These are phyloP conservation scores for Scortum barcoo DNA, from an alignment of 2,113 vertebrate species.

Conservation along the genomic window DNA sequence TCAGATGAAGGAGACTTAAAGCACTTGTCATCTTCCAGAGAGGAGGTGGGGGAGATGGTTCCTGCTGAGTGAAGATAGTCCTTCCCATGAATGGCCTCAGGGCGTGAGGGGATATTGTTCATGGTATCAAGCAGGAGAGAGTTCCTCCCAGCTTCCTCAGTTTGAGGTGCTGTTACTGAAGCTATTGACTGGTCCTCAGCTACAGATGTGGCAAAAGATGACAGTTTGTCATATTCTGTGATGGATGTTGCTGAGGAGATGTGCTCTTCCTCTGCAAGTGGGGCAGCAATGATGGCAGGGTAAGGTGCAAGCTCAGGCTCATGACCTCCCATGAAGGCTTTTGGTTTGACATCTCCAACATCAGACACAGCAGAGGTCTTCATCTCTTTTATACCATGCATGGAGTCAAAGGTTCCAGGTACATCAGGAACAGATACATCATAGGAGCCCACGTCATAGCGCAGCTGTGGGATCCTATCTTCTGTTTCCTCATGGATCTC, in stretches of 20 bases:
- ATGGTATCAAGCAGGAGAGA: slow-evolving; percentile 92
- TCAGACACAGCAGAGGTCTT: slow-evolving; percentile 77
- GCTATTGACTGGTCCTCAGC: slow-evolving; percentile 96
- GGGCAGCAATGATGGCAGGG: slow-evolving; percentile 91
- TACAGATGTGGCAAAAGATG: slow-evolving; percentile 96
- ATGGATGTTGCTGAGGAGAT: slow-evolving; percentile 98
- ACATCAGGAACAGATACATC: slow-evolving; percentile 91
- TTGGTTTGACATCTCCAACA: slow-evolving; percentile 80
- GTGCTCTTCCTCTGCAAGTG: slow-evolving; percentile 97
- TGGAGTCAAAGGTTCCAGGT: slow-evolving; percentile 88
- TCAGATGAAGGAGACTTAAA: slow-evolving; percentile 97
- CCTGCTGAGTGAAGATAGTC: slow-evolving; percentile 96
- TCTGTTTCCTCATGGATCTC: slow-evolving; percentile 96
- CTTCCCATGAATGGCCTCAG: slow-evolving; percentile 92
- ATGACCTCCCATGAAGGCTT: slow-evolving; percentile 82
- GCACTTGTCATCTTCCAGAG: slow-evolving; percentile 96
- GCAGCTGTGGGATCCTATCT: slow-evolving; percentile 90
- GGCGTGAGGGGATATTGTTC: slow-evolving; percentile 91
- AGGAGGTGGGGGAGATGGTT: slow-evolving; percentile 97
- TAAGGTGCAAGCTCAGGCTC: slow-evolving; percentile 90
- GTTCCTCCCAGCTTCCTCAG: slow-evolving; percentile 92
- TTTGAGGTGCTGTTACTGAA: slow-evolving; percentile 94
- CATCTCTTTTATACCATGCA: slow-evolving; percentile 88
- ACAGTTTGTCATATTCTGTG: slow-evolving; percentile 97
- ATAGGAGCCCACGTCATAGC: slow-evolving; percentile 88